A percentile compares a stretch with the other conserved stretches of the same genome.
These are phyloP conservation scores for Synanceia verrucosa DNA, from an alignment of 2,797 vertebrate genomes.

Conservation along the genomic window DNA sequence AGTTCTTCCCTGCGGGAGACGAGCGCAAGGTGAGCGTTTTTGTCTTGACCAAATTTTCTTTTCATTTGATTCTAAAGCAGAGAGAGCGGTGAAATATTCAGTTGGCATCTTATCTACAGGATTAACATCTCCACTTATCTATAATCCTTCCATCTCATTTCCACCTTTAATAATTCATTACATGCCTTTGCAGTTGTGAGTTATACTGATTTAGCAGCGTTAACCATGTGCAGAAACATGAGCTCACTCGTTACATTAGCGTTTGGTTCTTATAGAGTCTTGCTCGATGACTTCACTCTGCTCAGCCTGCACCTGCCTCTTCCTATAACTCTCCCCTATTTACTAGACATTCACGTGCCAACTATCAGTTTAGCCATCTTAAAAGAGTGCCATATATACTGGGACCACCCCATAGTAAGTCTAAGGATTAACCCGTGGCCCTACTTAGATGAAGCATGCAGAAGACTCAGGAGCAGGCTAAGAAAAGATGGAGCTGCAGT, in stretches of 20 bases:
- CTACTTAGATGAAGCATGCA: conserved; percentile 19
- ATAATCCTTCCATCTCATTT: background rate
- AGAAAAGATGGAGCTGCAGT: background rate
- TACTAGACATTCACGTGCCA: background rate
- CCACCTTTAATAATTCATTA: background rate
- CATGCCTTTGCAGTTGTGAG: conserved; percentile 16
- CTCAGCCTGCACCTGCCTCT: conserved; percentile 2
- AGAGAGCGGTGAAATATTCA: background rate
- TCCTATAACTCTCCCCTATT: background rate
- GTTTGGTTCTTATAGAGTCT: conserved; percentile 28
- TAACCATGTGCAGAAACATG: conserved; percentile 43
- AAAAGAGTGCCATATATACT: background rate
- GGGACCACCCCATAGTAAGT: background rate
- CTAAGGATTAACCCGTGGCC: conserved; percentile 28
- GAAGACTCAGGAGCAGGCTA: background rate
- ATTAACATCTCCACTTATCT: background rate
- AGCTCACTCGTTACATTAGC: conserved; percentile 25
- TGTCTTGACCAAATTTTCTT: background rate
- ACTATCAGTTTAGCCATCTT: background rate
- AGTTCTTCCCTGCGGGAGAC: conserved; percentile 93
- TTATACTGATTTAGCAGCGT: conserved; percentile 30
- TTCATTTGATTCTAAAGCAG: background rate
- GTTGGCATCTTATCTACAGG: background rate
- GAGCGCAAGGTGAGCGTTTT: conserved; percentile 83
- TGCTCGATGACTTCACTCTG: conserved; percentile 20